Base-by-base conservation (phyloP, 2,113 vertebrate species). In the Toxostoma redivivum region DNA sequence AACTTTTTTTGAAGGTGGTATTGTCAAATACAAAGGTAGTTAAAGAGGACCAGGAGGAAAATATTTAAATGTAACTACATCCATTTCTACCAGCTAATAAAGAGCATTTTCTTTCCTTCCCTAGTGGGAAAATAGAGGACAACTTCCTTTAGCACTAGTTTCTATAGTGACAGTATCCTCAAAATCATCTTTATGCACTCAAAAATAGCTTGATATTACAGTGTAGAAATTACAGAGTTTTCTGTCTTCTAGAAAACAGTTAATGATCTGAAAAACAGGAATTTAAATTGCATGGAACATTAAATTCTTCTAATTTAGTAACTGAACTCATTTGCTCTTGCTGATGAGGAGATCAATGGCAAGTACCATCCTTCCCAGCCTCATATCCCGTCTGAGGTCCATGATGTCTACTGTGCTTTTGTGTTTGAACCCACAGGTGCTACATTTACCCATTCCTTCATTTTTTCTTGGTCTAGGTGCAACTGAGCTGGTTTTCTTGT, bases 111-210 rank as follows among this genome's bases (percentile, higher is more conserved):
- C 31, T 79, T 92, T 84, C 31, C 25, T 82, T 88, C 53, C 78
- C 33, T 70, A 80, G 28, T 62, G 79, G 60, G 47, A 89, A 90
- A 93, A 82, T 11, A 67, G n/a, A 95, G 44, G 30, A 71, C 64
- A 64, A 66, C 64, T 90, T 95, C 69, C 86, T 94, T 77, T 88
- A 57, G n/a, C 42, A 50, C 28, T 82, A 85, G 94, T 96, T 97
- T 95, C 96, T 97, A 92, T 97, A 97, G 97, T 95, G 92, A 97
- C 92, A 82, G 25, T 74, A 81, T 69, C 37, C 71, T 94, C 91
- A 92, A 88, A 96, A 78, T 79, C 76, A 61, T 94, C 74, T 83
- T 92, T 93, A 64, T 86, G 57, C 21, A 82, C 58, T 92, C 44
- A 92, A 91, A 97, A 96, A 93, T 81, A 94, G 42, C 80, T 91